Percentiles rank a stretch among this genome's conserved stretches.
Conservation (phyloP, 2,113 vertebrate species). For the Sylvietta virens region DNA sequence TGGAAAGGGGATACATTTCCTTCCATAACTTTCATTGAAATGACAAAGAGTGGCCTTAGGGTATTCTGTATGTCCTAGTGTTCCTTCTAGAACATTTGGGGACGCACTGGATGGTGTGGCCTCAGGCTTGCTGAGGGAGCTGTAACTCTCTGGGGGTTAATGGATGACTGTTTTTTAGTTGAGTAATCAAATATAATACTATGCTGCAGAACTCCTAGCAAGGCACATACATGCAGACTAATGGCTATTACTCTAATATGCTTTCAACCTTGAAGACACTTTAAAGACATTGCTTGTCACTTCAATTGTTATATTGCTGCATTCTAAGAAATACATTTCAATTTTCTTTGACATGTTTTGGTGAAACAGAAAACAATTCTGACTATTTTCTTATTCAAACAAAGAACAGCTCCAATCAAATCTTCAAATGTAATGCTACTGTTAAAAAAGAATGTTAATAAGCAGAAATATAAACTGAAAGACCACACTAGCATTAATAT, state of each 20-base stretch:
- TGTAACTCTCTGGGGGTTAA: conserved; percentile 18
- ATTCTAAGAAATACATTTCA: neutral
- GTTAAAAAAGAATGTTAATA: neutral
- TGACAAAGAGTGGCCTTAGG: neutral
- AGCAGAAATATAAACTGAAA: neutral
- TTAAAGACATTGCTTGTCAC: conserved; percentile 17
- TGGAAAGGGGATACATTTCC: neutral
- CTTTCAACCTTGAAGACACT: conserved; percentile 56
- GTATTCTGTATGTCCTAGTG: neutral
- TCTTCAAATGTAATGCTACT: neutral
- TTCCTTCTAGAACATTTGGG: neutral
- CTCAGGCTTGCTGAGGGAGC: neutral
- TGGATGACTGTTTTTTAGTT: conserved; percentile 31
- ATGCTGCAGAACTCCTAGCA: neutral
- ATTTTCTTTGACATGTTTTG: neutral
- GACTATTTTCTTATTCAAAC: neutral
- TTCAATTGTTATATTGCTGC: neutral
- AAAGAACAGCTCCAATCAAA: neutral
- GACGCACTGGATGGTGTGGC: neutral
- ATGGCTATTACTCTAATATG: conserved; percentile 49
- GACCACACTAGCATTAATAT: neutral
- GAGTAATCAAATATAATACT: conserved; percentile 56
- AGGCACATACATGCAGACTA: conserved; percentile 1
- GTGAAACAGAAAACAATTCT: neutral
- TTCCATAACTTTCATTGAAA: conserved; percentile 5